A percentile compares a stretch with the other conserved stretches of the same genome.
Conservation (phyloP, 1,140 invertebrate genomes). For the Pemphigus obesinymphae region DNA sequence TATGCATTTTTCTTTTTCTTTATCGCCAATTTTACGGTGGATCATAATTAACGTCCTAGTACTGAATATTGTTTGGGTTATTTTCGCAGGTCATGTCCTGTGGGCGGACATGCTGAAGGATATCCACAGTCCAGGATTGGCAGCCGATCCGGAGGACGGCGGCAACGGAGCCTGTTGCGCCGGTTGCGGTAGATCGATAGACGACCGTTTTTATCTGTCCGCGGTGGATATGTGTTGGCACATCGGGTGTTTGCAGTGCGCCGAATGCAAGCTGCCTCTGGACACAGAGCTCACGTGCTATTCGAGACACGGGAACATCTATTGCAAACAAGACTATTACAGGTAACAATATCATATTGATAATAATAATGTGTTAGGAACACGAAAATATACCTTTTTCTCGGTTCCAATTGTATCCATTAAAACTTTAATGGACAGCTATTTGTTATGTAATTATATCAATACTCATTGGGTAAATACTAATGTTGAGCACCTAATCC, state of each 20-base stretch:
- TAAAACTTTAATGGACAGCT: too few species aligned
- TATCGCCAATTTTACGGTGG: too few species aligned
- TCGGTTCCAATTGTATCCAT: too few species aligned
- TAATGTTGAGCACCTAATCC: too few species aligned
- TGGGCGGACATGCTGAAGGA: conserved; percentile 36
- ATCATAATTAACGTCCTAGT: too few species aligned
- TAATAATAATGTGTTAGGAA: too few species aligned
- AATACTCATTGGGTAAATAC: too few species aligned
- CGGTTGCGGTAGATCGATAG: conserved; percentile 57
- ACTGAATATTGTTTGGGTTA: too few species aligned
- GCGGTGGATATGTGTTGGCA: conserved; percentile 89
- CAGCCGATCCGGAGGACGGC: conserved; percentile 24
- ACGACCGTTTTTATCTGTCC: conserved; percentile 71
- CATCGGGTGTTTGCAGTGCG: conserved; percentile 77
- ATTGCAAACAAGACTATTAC: conserved; percentile 93
- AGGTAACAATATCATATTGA: too few species aligned
- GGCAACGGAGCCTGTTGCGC: conserved; percentile 52
- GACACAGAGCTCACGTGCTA: conserved; percentile 86
- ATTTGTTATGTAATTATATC: too few species aligned
- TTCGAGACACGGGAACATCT: conserved; percentile 81
- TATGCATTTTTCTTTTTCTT: too few species aligned
- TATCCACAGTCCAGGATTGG: conserved; percentile 27
- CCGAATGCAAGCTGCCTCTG: conserved; percentile 75
- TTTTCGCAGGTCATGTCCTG: conserved; percentile 2
- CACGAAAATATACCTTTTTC: too few species aligned